These are phyloP conservation scores for Malurus melanocephalus DNA, from an alignment of 2,113 vertebrate species.

Conservation along the genomic window DNA sequence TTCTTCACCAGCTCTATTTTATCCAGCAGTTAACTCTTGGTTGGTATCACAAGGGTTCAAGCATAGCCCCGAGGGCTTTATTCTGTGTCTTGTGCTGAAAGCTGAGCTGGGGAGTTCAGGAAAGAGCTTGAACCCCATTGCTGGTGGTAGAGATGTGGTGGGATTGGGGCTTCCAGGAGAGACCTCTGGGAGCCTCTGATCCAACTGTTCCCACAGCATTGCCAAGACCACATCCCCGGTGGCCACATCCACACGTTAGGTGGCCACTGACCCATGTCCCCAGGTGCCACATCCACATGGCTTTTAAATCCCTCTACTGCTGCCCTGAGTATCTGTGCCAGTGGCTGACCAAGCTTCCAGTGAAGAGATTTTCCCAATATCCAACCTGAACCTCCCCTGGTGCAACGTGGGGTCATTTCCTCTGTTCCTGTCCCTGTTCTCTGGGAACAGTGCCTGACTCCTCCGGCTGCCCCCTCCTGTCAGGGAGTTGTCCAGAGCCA, in stretches of 20 bases:
- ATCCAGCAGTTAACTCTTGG: not conserved
- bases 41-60: not conserved
- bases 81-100: not conserved
- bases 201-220: not conserved
- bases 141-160: not conserved
- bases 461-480: fast-evolving
- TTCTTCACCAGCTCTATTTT: not conserved
- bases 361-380: not conserved
- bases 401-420: fast-evolving
- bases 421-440: not conserved
- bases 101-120: not conserved
- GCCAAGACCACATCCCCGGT: not conserved
- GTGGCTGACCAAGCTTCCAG: not conserved
- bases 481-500: not conserved
- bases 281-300: not conserved
- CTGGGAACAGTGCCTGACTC: not conserved
- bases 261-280: not conserved
- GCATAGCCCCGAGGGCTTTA: not conserved
- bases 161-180: not conserved
- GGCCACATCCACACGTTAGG: not conserved
- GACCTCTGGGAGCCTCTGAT: not conserved
- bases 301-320: not conserved
- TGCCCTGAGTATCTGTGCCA: not conserved
- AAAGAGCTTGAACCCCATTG: not conserved
- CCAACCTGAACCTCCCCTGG: fast-evolving